phyloP scores from a whole-genome alignment of 2,888 invertebrate species.

The Perizoma flavofasciatum region DNA sequence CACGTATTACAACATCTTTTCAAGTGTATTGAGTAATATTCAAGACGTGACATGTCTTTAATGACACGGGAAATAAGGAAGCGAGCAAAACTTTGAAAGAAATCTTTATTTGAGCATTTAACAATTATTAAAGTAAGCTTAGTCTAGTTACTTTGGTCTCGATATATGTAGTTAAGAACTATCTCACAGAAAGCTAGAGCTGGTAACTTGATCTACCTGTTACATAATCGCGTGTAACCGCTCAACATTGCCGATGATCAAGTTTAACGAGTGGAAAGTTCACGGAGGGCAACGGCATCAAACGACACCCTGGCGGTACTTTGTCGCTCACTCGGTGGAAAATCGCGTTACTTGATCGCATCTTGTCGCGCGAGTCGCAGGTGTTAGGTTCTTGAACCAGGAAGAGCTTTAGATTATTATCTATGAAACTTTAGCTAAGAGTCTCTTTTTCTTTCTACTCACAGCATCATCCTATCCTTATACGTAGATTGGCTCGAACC shows the following conservation, averaged over 20 bases:
- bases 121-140: no score
- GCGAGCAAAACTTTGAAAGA: no score
- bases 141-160: background rate
- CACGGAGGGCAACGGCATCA: conserved; percentile 70
- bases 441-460: conserved; percentile 1
- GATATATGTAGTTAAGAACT: conserved; percentile 6
- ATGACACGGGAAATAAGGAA: background rate
- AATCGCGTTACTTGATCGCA: conserved; percentile 66
- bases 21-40: background rate
- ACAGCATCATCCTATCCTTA: background rate
- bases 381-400: conserved; percentile 53
- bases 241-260: conserved; percentile 72
- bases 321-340: conserved; percentile 67
- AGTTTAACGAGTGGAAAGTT: conserved; percentile 79
- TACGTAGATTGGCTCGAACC: no score
- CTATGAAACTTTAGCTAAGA: conserved; percentile 17
- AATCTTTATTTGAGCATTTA: no score
- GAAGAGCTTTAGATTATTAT: conserved; percentile 45
- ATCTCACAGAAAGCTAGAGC: conserved; percentile 16
- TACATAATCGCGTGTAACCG: conserved; percentile 55
- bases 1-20: conserved; percentile 8
- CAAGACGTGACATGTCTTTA: background rate
- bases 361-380: conserved; percentile 39
- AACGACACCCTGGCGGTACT: conserved; percentile 54
- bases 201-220: conserved; percentile 55